Evolutionary conservation across 2,113 vertebrate species (phyloP).

Genomic region (Dicrurus megarhynchus): DNA sequence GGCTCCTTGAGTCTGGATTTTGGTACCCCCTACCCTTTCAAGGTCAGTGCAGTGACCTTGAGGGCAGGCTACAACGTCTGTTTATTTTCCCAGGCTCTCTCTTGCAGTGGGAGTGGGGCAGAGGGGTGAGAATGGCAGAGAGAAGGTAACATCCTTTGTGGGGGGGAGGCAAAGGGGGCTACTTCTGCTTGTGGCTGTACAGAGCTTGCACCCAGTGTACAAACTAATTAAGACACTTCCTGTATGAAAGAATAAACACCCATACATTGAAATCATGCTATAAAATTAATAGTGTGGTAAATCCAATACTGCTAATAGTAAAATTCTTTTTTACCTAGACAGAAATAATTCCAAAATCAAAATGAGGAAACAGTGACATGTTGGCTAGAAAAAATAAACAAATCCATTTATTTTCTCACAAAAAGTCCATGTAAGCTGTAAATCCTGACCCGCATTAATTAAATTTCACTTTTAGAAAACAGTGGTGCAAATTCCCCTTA

Average conservation of each 20-base stretch:
- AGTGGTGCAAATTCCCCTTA: not conserved
- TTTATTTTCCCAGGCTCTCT: constrained; percentile 62
- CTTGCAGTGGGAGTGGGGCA: not conserved
- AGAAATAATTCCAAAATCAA: not conserved
- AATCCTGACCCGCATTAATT: not conserved
- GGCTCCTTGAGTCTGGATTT: not conserved
- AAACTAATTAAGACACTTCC: not conserved
- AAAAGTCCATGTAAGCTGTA: not conserved
- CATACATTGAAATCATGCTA: not conserved
- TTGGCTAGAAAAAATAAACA: not conserved
- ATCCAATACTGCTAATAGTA: not conserved
- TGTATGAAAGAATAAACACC: not conserved
- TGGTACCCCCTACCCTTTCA: constrained; percentile 16
- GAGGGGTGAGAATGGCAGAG: not conserved
- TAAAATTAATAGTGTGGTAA: not conserved
- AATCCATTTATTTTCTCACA: not conserved
- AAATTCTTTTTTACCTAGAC: not conserved
- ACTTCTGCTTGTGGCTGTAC: not conserved
- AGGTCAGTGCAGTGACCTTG: constrained; percentile 48
- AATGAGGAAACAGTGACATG: not conserved
- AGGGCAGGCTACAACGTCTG: constrained; percentile 21
- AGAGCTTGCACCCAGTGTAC: not conserved
- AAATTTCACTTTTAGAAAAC: constrained; percentile 24
- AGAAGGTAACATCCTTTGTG: not conserved
- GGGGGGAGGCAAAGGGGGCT: not conserved